These are phyloP conservation scores for Muscicapa comitata DNA, from an alignment of 2,797 vertebrate species.

Conservation along the genomic window DNA sequence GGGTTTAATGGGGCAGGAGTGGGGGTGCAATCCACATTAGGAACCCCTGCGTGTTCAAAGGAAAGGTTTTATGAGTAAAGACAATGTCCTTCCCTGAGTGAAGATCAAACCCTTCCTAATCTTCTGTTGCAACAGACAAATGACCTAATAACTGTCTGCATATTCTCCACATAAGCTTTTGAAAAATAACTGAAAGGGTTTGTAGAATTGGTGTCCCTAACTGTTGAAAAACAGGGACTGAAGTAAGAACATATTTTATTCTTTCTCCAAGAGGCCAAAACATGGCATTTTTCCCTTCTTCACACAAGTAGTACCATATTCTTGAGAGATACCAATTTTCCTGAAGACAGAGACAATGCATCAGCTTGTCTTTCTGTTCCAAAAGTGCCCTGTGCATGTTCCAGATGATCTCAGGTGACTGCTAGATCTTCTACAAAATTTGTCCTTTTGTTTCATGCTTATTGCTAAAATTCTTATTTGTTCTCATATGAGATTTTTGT, in stretches of 20 bases:
- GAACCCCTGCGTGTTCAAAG: slow-evolving; percentile 35
- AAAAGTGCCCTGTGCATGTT: neutral
- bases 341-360: neutral
- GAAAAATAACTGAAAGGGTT: neutral
- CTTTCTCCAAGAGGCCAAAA: neutral
- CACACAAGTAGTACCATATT: neutral
- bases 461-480: neutral
- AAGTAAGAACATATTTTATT: slow-evolving; percentile 36
- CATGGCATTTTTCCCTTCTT: fast-evolving
- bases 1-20: neutral
- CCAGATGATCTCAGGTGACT: neutral
- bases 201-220: neutral
- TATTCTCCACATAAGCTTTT: neutral
- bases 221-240: neutral
- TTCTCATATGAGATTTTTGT: neutral
- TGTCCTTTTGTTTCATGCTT: neutral
- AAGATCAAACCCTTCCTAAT: slow-evolving; percentile 67
- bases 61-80: slow-evolving; percentile 25
- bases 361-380: neutral
- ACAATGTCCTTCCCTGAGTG: neutral
- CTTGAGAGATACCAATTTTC: neutral
- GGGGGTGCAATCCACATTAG: neutral
- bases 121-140: slow-evolving; percentile 38
- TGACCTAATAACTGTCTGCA: slow-evolving; percentile 2
- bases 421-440: neutral